A percentile compares a stretch with the other conserved stretches of the same genome.
Conservation (phyloP, 64 coral and sea anemone species). For the Stichodactyla mertensii region DNA sequence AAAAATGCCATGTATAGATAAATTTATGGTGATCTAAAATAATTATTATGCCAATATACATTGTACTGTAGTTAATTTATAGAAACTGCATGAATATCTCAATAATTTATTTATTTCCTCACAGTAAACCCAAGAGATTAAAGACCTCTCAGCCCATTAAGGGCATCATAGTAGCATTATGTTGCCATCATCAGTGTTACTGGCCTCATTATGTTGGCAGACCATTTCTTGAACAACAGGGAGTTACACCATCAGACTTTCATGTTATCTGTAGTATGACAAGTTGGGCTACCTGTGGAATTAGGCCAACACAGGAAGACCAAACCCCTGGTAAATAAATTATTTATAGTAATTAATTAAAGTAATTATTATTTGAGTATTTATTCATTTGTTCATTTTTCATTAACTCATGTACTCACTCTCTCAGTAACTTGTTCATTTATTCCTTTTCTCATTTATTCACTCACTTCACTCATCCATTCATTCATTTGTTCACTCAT, state of each 20-base stretch:
- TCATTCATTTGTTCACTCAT: no score
- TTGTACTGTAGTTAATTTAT: not conserved
- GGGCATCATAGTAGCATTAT: conserved; percentile 80
- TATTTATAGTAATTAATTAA: no score
- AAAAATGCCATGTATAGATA: not conserved
- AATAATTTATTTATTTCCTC: not conserved
- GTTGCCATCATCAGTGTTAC: conserved; percentile 94
- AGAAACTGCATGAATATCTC: not conserved
- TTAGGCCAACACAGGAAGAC: conserved; percentile 22
- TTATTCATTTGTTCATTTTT: no score
- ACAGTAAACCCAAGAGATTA: conserved; percentile 41
- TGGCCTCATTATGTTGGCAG: conserved; percentile 95
- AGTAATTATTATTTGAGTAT: no score
- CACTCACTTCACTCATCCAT: no score
- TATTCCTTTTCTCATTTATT: no score
- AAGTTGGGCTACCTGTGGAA: conserved; percentile 99
- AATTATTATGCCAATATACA: no score
- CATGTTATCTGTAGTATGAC: conserved; percentile 83
- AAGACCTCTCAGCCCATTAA: conserved; percentile 34
- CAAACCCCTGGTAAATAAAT: not conserved
- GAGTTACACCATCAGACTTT: conserved; percentile 72
- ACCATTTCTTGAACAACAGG: conserved; percentile 63
- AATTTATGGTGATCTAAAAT: no score
- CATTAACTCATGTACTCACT: no score
- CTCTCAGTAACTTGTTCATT: no score